Evolutionary conservation across 2,113 vertebrate genomes (phyloP), one percentile per base, ranked within the genome.

Genomic region (Malurus alboscapulatus): DNA sequence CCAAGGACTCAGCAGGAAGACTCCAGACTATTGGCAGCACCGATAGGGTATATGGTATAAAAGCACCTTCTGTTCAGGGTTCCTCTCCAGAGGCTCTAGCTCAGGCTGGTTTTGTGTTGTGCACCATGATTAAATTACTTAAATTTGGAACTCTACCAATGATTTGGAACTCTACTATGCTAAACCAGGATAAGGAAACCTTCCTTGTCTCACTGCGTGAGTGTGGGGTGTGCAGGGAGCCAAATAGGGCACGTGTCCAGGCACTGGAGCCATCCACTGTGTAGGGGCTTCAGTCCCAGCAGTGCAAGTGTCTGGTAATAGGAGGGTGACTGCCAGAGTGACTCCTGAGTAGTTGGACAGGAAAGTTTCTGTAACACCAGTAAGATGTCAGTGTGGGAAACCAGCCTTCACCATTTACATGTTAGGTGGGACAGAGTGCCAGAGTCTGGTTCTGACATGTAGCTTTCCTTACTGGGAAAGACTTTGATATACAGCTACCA

Each of bases 11-110:
- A 7, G 21, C 2, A 65, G 48, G 12, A 57, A 30, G 42, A 65
- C 14, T 10, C 51, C 44, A 65, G 58, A 18, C 9, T 36, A 7
- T 10, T 0, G 1, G 14, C 14, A 12, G 24, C 51, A 48, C 24
- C 30, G 57, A 32, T 7, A 30, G 17, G 44, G 32, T 38, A 38
- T 38, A 38, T 38, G 44, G 22, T 44, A 6, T 22, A 30, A 58
- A 51, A 66, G 8, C 22, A 22, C 22, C 10, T 19, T 40, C 45
- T 88, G 59, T 27, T 66, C 6, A 11, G 15, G 22, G 7, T 58
- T 7, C 18, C 8, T 45, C 27, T 22, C 27, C 10, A 24, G 59
- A 53, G n/a, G 10, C 19, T 29, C 5, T 32, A 74, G 27, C 19
- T 59, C 0, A 0, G 53, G 38, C 53, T 88, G 27, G 32, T 45